Evolutionary conservation across 2,797 vertebrate genomes (phyloP).

Genomic region (Ambastaia sidthimunki): DNA sequence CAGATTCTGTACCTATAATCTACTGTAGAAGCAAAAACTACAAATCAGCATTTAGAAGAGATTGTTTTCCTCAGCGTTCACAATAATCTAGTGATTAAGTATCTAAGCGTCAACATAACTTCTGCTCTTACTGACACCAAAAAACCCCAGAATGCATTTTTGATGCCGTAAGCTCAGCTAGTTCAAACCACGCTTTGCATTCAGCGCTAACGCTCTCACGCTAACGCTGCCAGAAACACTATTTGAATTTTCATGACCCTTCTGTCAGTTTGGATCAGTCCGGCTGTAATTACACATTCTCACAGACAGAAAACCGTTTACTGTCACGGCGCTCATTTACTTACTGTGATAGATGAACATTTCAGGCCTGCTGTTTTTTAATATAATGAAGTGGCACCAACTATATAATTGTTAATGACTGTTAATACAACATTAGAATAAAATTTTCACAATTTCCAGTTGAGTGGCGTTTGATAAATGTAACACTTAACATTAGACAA

Average conservation of each 20-base stretch:
- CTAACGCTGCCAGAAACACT: background rate
- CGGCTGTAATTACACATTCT: background rate
- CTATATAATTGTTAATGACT: background rate
- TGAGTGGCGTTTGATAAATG: background rate
- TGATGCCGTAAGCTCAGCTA: background rate
- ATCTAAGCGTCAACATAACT: background rate
- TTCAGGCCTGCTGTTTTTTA: background rate
- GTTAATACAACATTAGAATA: background rate
- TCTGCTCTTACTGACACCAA: background rate
- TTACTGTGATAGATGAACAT: background rate
- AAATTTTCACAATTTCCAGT: background rate
- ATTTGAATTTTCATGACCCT: background rate
- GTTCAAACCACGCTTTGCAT: background rate
- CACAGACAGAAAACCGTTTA: background rate
- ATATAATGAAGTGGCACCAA: background rate
- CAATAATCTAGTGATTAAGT: background rate
- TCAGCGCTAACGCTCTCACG: background rate
- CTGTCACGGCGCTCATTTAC: background rate
- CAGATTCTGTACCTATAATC: background rate
- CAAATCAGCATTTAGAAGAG: background rate
- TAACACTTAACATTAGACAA: background rate
- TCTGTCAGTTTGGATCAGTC: conserved; percentile 7
- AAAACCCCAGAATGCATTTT: conserved; percentile 15
- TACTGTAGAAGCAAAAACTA: background rate
- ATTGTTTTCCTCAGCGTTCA: background rate